Base-by-base conservation (phyloP, 37 sponge, comb jelly and placozoan species). In the Ephydatia muelleri region DNA sequence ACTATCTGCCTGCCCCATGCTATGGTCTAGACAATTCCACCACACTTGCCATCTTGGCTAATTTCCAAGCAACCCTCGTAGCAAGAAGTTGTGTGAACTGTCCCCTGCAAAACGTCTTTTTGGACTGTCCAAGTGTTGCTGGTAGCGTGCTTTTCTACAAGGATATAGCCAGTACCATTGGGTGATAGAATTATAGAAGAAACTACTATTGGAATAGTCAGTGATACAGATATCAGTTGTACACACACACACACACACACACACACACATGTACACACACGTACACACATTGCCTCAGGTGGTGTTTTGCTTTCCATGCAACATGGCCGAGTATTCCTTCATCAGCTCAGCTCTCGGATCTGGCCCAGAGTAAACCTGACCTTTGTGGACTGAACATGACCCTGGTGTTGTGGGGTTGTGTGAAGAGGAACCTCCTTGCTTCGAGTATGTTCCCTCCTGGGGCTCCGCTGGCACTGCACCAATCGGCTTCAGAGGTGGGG, bases 1-100 rank as follows among this genome's bases (percentile, higher is more conserved):
- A 71, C 49, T 87, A 87, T 38, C 70, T 87, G 11, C 88, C 88
- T 13, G 26, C 82, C 34, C 82, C 88, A 0, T 87, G 88, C 70
- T 82, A 87, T 69, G 88, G 88, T 11, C 88, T 87, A 14, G 22
- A 76, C 49, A 65, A 82, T 38, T 67, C 66, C 68, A 82, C 77
- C 12, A 77, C 69, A 34, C 68, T 14, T 0, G 70, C 29, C 27
- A 68, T 87, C 23, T 26, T 87, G 77, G 4, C 23, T 38, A 39
- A 78, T 0, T 80, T 86, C 29, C 68, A 79, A 13, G 27, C 21
- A 27, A 29, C 28, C 13, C 67, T 86, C 9, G 30, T 39, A 21
- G 30, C 65, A n/a, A 30, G 21, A 14, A 80, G 78, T 1, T 80
- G 75, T 32, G 32, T 29, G 21, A 75, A 77, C 47, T 47, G 48